These are phyloP conservation scores for Liopterus haemorrhoidalis DNA, from an alignment of 2,888 invertebrate species.

Conservation along the genomic window DNA sequence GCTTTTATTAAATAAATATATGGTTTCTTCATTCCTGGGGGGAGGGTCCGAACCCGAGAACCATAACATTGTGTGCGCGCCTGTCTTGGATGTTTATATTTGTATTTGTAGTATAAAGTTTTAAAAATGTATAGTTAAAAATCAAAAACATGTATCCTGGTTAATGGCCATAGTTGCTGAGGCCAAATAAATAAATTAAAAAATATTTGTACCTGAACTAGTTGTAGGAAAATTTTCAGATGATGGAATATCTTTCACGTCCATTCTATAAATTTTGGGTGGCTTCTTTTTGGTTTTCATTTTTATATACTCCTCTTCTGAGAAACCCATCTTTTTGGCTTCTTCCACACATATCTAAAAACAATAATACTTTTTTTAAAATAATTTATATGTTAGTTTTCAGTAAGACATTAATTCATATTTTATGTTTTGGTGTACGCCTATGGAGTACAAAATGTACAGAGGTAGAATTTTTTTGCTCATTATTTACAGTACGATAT, in stretches of 20 bases:
- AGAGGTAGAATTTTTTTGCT: too few relatives aligned
- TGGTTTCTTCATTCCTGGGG: too few relatives aligned
- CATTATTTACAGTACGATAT: too few relatives aligned
- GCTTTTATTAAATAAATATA: too few relatives aligned
- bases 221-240: conserved; percentile 25
- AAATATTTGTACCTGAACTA: conserved; percentile 26
- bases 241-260: conserved; percentile 17
- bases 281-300: conserved; percentile 19
- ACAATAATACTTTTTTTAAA: not conserved
- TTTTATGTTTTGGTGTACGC: too few relatives aligned
- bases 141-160: too few relatives aligned
- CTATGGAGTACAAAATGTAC: too few relatives aligned
- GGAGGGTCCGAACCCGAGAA: too few relatives aligned
- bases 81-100: too few relatives aligned
- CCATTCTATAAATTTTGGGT: conserved; percentile 9
- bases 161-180: conserved; percentile 6
- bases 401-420: conserved; percentile 3
- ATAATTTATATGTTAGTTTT: not conserved
- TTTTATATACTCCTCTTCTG: conserved; percentile 27
- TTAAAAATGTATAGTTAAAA: too few relatives aligned
- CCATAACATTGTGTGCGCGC: too few relatives aligned
- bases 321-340: conserved; percentile 31
- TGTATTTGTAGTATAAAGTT: too few relatives aligned
- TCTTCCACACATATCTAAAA: conserved; percentile 31
- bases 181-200: not conserved